Base-by-base conservation (phyloP, 2,888 invertebrate species). In the Aspidapion aeneum region DNA sequence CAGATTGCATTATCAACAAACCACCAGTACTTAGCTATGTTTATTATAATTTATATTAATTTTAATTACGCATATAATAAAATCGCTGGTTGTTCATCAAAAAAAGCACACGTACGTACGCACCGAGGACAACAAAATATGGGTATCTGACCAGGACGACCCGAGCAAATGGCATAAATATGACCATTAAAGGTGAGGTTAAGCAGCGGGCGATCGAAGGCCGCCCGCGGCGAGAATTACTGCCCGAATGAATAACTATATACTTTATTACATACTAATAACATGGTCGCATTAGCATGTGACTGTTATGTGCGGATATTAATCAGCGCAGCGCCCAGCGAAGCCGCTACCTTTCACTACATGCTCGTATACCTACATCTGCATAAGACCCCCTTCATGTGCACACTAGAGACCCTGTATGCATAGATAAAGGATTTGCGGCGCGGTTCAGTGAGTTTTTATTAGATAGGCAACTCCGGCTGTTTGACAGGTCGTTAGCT, bases 251-350 rank as follows among this genome's bases (percentile, higher is more conserved):
- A 79, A 80, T 80, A 79, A 79, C 79, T 79, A 79, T 79, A 78
- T 80, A 79, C 79, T 80, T 80, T 80, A 80, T 80, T 80, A 79
- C 79, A 79, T 79, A 78, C 79, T 80, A 80, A 80, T 80, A 80
- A 79, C 78, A 78, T 75, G 77, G 73, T 74, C 75, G 75, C 76
- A 75, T 79, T 78, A 79, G 78, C 77, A 75, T 75, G 78, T 77
- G 78, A 79, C 77, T 75, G 67, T 72, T 68, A 70, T 70, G 68
- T 66, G 68, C 64, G 70, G 69, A 69, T 71, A 73, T 74, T 74
- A 74, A 75, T 75, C 75, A 74, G 71, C 68, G 67, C 67, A 66
- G 68, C 75, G 74, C 76, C 72, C 75, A 75, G 70, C 75, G 70
- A 57, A 73, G 69, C 69, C 63, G 66, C 71, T 70, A 68, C 68